phyloP scores from a whole-genome alignment of 2,797 vertebrate genomes.

The Darevskia mixta region DNA sequence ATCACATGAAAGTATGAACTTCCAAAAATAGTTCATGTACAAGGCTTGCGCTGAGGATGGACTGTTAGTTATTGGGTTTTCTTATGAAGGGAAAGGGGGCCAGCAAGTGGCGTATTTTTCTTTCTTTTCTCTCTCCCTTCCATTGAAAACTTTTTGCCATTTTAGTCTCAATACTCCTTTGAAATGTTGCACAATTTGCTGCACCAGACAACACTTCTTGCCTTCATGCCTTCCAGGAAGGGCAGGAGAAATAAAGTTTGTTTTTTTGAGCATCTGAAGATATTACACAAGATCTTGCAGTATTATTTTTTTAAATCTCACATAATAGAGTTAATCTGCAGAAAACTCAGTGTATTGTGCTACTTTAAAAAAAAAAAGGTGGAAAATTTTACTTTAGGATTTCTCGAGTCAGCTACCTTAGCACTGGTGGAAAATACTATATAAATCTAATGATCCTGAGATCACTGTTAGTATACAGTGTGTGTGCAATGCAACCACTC shows the following conservation, averaged over 20 bases:
- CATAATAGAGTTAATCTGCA: no score
- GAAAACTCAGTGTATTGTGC: no score
- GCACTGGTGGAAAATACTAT: not conserved
- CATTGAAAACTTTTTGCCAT: no score
- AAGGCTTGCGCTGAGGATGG: not conserved
- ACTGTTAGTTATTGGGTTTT: not conserved
- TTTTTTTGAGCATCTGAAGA: no score
- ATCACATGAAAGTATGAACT: not conserved
- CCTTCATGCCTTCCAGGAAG: no score
- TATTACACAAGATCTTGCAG: no score
- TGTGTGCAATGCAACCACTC: not conserved
- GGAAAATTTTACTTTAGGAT: not conserved
- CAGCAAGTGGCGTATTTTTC: not conserved
- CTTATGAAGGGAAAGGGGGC: not conserved
- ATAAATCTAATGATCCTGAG: not conserved
- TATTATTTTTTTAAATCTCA: no score
- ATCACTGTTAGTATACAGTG: not conserved
- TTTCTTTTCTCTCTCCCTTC: no score
- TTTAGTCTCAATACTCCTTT: no score
- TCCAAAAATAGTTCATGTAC: not conserved
- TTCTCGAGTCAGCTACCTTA: not conserved
- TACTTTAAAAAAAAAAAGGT: not conserved
- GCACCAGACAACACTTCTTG: no score
- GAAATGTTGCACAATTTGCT: no score
- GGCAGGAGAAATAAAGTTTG: no score